These are phyloP conservation scores for Coracopsis vasa DNA, from an alignment of 2,113 vertebrate genomes.

Conservation along the genomic window DNA sequence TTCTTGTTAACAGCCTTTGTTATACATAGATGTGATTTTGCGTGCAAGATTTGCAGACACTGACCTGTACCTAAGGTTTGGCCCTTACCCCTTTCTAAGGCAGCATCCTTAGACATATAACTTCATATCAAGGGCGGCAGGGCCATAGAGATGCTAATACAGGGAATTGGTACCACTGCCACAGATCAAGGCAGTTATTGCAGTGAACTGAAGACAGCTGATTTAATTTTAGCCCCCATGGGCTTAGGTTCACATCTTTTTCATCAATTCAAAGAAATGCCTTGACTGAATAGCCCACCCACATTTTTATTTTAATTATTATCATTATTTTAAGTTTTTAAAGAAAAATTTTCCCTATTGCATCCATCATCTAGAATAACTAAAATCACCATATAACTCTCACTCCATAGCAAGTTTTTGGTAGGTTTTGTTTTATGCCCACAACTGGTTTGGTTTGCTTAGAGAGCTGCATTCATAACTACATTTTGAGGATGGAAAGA, in stretches of 20 bases:
- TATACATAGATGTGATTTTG: background rate
- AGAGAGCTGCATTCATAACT: background rate
- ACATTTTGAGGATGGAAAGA: background rate
- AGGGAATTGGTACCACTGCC: background rate
- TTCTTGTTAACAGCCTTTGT: background rate
- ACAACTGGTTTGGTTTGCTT: background rate
- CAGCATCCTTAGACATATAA: background rate
- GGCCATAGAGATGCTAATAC: background rate
- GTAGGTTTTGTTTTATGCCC: background rate
- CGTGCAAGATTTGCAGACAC: background rate
- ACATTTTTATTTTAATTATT: background rate
- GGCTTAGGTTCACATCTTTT: background rate
- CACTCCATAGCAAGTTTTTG: background rate
- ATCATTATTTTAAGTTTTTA: background rate
- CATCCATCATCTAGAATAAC: background rate
- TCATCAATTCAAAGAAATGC: background rate
- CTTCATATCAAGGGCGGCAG: accelerated
- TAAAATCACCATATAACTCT: background rate
- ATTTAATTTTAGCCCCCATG: background rate
- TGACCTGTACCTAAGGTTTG: background rate
- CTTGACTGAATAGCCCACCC: background rate
- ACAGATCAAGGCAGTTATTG: background rate
- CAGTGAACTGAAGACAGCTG: background rate
- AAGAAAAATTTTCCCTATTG: background rate
- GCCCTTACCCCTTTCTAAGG: background rate